These are phyloP conservation scores for Lepidocyrtinus sp. DNA, from an alignment of 2,888 invertebrate genomes.

Conservation along the genomic window DNA sequence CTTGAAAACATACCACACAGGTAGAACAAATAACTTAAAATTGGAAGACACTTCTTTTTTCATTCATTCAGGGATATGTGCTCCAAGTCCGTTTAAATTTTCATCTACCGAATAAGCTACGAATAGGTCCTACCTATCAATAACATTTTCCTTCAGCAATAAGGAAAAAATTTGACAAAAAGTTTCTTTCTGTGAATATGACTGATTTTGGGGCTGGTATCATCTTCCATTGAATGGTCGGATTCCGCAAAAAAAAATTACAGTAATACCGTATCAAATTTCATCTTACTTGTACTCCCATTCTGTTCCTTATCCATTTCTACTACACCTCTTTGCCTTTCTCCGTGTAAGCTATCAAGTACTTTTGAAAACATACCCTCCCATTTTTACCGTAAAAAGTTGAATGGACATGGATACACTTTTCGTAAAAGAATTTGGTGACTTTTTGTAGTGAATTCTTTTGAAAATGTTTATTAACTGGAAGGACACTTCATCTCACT, in stretches of 20 bases:
- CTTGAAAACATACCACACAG: conserved; percentile 67
- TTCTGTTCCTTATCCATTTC: not conserved
- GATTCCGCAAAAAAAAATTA: not conserved
- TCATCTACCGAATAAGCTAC: not conserved
- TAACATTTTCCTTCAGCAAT: not conserved
- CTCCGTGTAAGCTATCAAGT: not conserved
- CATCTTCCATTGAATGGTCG: not conserved
- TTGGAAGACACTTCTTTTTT: not conserved
- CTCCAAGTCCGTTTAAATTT: no score
- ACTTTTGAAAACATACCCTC: not conserved
- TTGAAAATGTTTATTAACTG: not conserved
- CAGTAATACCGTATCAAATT: not conserved
- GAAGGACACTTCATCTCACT: no score
- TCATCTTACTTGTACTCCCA: not conserved
- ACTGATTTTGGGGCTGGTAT: not conserved
- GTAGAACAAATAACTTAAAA: conserved; percentile 68
- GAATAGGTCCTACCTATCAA: no score
- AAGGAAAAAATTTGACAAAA: no score
- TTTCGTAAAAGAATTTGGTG: not conserved
- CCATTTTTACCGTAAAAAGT: conserved; percentile 3
- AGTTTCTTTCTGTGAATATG: not conserved
- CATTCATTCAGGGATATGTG: no score
- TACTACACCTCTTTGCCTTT: not conserved
- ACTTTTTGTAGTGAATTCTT: not conserved
- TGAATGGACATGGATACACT: not conserved